Evolutionary conservation across 2,888 invertebrate species (phyloP), one percentile per base, ranked within the genome.

Genomic region (Scaptomyza tumidula): DNA sequence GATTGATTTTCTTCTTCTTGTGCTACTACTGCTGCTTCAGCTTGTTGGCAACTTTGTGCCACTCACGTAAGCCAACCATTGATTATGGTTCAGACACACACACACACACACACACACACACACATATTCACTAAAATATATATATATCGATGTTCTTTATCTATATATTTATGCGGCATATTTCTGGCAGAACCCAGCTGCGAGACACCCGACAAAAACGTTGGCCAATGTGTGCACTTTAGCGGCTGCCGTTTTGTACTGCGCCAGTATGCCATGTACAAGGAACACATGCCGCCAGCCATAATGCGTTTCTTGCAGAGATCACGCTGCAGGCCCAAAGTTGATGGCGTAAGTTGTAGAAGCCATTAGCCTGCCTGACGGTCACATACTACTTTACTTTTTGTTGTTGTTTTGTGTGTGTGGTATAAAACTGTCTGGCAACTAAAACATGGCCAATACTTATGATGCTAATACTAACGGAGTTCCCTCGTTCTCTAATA

Each of bases 281-380:
- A 84, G 83, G 83, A 84, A 62, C 83, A 84, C 43, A 84, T 84
- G 83, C 83, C 83, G 50, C 86, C 80, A 27, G 43, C 31, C 59
- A 75, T 84, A 83, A 84, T 84, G 83, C 83, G 83, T 66, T 84
- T 86, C 57, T 66, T 84, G 76, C 83, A 84, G 55, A 71, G 86
- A 59, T 74, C 86, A 27, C 80, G 83, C 60, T 84, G 83, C 83
- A 74, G 78, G 69, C 83, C 86, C 52, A 84, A 84, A 78, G 54
- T 54, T 55, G 76, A 84, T 59, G 83, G 83, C 55, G 83, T 84
- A 86, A 84, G 83, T 83, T 60, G 52, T 37, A 24, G 56, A 27
- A 52, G 77, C 64, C 52, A 76, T 77, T 70, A 75, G 45, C 19
- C 64, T 71, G 45, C 19, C 64, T 37, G 61, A 59, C 64, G 29